A percentile compares a stretch with the other conserved stretches of the same genome.
These are phyloP conservation scores for Plutella xylostella DNA, from an alignment of 2,888 invertebrate species.

Conservation along the genomic window DNA sequence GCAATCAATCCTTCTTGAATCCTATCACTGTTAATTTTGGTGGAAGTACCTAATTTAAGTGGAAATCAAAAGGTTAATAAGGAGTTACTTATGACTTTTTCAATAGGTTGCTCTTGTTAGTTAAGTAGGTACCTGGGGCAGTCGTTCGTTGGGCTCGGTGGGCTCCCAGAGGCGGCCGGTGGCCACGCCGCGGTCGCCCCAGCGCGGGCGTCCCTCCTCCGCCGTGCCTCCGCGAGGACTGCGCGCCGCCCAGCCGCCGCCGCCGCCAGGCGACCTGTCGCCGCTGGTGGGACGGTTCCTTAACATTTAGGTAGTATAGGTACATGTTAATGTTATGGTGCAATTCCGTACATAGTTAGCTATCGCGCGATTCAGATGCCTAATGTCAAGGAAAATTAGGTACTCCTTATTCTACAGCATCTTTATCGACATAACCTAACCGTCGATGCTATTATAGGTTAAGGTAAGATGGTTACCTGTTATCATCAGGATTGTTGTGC, in stretches of 20 bases:
- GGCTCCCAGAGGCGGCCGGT: slow-evolving; percentile 78
- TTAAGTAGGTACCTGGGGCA: slow-evolving; percentile 54
- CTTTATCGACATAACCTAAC: no score
- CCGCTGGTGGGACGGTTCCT: slow-evolving; percentile 37
- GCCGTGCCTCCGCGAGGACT: slow-evolving; percentile 40
- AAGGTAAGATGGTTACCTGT: slow-evolving; percentile 35
- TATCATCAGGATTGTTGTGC: slow-evolving; percentile 52
- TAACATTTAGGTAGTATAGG: neutral
- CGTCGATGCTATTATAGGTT: no score
- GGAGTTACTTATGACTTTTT: no score
- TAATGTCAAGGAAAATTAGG: no score
- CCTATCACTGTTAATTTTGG: no score
- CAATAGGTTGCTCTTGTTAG: neutral
- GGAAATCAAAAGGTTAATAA: no score
- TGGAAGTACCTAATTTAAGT: no score
- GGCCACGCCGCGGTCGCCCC: slow-evolving; percentile 79
- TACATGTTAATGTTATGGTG: neutral
- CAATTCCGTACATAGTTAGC: neutral
- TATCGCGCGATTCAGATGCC: no score
- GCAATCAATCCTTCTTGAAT: no score
- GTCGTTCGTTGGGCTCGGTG: slow-evolving; percentile 53
- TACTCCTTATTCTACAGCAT: no score
- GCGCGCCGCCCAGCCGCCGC: slow-evolving; percentile 48
- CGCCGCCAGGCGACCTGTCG: slow-evolving; percentile 29
- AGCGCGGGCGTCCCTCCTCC: slow-evolving; percentile 76